These are phyloP conservation scores for Heterotilapia buettikoferi DNA, from an alignment of 2,113 vertebrate genomes.

Conservation along the genomic window DNA sequence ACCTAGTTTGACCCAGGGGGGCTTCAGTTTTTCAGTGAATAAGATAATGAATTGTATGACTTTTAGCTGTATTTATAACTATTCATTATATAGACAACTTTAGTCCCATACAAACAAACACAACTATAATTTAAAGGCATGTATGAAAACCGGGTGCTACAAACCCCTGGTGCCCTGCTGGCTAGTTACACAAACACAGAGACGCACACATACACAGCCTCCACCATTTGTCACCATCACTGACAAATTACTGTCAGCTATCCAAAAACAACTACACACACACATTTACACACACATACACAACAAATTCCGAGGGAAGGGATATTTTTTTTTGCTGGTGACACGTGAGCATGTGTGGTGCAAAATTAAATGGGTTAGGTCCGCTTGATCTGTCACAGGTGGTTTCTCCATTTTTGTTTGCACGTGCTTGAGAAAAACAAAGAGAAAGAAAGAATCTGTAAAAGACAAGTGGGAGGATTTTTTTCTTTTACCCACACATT, in stretches of 20 bases:
- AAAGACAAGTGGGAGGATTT: not conserved
- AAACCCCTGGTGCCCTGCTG: slow-evolving; percentile 1
- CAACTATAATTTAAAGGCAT: slow-evolving; percentile 20
- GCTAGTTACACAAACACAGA: not conserved
- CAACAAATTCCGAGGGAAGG: not conserved
- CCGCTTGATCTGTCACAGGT: slow-evolving; percentile 51
- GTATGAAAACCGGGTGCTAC: slow-evolving; percentile 17
- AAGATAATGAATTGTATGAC: not conserved
- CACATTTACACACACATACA: not conserved
- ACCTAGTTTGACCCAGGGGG: not conserved
- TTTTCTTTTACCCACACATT: not conserved
- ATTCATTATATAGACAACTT: not conserved
- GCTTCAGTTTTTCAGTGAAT: not conserved
- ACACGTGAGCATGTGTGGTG: slow-evolving; percentile 26
- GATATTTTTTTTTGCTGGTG: not conserved
- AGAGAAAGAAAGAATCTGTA: not conserved
- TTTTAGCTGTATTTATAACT: not conserved
- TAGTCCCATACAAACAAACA: slow-evolving; percentile 4
- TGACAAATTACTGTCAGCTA: slow-evolving; percentile 44
- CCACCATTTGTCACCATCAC: not conserved
- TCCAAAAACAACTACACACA: not conserved
- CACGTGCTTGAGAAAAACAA: not conserved
- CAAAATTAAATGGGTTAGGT: slow-evolving; percentile 46
- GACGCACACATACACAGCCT: not conserved
- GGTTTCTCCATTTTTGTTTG: not conserved